phyloP scores from a whole-genome alignment of 2,797 vertebrate genomes.

The Margarornis squamiger region DNA sequence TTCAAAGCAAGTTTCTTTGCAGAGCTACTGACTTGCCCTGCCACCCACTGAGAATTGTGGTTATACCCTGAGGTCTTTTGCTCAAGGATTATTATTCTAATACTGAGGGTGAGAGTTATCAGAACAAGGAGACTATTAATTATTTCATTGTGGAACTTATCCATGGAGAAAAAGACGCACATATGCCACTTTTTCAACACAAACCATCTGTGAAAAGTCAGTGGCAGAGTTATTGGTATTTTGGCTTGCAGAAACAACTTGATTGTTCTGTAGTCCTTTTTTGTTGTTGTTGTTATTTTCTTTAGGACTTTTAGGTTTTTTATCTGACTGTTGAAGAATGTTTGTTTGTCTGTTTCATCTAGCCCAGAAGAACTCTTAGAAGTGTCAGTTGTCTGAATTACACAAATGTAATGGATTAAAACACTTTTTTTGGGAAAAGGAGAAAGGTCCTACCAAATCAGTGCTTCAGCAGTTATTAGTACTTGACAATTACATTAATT shows the following conservation, averaged over 20 bases:
- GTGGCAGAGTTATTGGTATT: neutral
- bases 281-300: neutral
- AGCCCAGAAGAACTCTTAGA: neutral
- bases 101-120: neutral
- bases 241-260: neutral
- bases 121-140: neutral
- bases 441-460: neutral
- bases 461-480: neutral
- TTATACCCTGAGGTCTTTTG: neutral
- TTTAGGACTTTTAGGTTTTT: neutral
- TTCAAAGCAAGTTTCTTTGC: neutral
- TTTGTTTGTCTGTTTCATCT: neutral
- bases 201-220: neutral
- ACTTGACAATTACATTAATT: neutral
- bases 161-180: neutral
- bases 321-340: neutral
- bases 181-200: neutral
- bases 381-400: neutral
- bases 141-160: neutral
- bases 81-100: neutral
- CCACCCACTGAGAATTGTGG: neutral
- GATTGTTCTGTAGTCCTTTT: too few species aligned
- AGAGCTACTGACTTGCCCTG: neutral
- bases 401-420: neutral
- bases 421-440: neutral